These are phyloP conservation scores for Alexandromys fortis DNA, from an alignment of 2,113 vertebrate genomes.

Conservation along the genomic window DNA sequence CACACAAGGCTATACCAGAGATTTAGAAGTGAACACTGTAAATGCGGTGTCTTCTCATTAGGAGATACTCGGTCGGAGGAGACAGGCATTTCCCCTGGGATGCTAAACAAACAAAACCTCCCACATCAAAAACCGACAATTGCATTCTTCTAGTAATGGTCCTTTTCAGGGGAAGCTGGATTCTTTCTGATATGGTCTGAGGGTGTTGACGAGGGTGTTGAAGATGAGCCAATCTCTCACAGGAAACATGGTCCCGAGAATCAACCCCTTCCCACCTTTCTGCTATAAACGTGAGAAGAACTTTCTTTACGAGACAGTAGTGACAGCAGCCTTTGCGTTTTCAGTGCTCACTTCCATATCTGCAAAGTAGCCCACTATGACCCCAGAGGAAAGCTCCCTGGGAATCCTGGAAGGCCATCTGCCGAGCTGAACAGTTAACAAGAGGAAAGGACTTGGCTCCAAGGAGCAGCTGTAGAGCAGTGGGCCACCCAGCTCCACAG, in stretches of 20 bases:
- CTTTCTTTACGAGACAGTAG: background rate
- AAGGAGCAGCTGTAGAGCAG: background rate
- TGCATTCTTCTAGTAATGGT: background rate
- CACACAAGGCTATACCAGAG: background rate
- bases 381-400: background rate
- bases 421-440: background rate
- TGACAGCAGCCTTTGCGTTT: constrained; percentile 26
- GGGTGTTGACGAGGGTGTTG: background rate
- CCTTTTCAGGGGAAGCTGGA: background rate
- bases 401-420: background rate
- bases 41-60: background rate
- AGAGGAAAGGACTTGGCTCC: background rate
- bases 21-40: background rate
- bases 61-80: background rate
- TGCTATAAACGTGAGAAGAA: background rate
- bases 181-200: background rate
- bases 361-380: background rate
- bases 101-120: background rate
- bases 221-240: background rate
- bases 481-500: background rate
- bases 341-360: background rate
- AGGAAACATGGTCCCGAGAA: background rate
- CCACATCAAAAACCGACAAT: background rate
- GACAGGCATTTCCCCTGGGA: background rate
- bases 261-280: background rate